Percentiles rank a stretch among this genome's conserved stretches.
These are phyloP conservation scores for Henricia sp. DNA, from an alignment of 53 echinoderm and acorn worm species.

Conservation along the genomic window DNA sequence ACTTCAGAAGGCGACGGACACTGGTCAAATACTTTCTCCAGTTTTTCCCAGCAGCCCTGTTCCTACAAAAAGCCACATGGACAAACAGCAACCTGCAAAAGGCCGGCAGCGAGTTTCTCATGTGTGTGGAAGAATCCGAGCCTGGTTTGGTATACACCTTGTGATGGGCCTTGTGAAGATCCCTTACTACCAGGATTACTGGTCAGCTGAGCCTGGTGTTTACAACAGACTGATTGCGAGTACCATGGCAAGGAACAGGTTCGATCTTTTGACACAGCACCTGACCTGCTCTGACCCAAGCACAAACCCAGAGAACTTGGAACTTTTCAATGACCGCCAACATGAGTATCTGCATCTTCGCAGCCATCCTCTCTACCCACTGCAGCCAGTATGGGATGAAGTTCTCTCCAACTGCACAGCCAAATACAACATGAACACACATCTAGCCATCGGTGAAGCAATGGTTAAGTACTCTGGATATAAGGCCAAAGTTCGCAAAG, in stretches of 20 bases:
- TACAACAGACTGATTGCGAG: constrained; percentile 5
- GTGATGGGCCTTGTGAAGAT: constrained; percentile 42
- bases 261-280: constrained; percentile 4
- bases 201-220: not conserved
- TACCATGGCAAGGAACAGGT: constrained; percentile 27
- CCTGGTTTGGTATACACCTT: constrained; percentile 23
- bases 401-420: constrained; percentile 2
- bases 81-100: constrained; percentile 11
- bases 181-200: constrained; percentile 26
- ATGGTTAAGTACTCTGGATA: constrained; percentile 28
- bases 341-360: not conserved
- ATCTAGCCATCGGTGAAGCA: constrained; percentile 38
- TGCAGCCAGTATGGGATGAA: constrained; percentile 38
- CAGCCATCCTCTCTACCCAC: constrained; percentile 17
- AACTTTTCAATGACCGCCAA: not conserved
- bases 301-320: constrained; percentile 11
- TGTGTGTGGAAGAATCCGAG: not conserved
- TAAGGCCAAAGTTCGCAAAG: constrained; percentile 26
- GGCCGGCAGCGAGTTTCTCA: not conserved
- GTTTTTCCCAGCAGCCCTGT: constrained; percentile 13
- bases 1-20: not conserved
- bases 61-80: constrained; percentile 11
- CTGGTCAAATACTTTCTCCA: constrained; percentile 9
- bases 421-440: constrained; percentile 1
- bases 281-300: constrained; percentile 15